These are phyloP conservation scores for Gryllus longicercus DNA, from an alignment of 2,888 invertebrate genomes.

Conservation along the genomic window DNA sequence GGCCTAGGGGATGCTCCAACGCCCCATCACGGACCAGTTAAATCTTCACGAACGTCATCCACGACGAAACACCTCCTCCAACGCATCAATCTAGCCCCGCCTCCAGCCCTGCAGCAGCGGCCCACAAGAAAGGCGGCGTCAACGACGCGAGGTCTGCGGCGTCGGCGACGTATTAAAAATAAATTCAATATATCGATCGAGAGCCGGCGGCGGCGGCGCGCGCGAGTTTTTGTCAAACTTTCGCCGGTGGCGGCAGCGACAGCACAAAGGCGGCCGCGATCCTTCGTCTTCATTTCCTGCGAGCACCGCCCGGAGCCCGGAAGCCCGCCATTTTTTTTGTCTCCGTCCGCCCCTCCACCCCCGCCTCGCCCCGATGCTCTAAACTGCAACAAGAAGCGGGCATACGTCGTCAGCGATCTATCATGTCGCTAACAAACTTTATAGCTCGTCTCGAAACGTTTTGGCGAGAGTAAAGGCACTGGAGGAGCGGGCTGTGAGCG, in stretches of 20 bases:
- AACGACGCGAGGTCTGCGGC: background rate
- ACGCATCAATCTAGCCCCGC: no score
- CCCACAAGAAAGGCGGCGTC: background rate
- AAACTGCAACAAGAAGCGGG: conserved; percentile 3
- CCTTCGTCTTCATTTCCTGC: conserved; percentile 17
- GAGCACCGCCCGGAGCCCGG: background rate
- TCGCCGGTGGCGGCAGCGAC: background rate
- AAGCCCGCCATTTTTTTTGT: background rate
- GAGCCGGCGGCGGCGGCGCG: background rate
- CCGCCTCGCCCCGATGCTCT: background rate
- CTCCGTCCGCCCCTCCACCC: background rate
- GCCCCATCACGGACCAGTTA: no score
- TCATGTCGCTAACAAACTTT: conserved; percentile 17
- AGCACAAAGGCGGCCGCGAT: background rate
- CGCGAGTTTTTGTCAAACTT: background rate
- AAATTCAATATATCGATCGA: background rate
- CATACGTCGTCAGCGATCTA: conserved; percentile 8
- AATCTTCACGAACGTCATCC: no score
- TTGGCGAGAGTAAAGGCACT: background rate
- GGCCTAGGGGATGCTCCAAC: no score
- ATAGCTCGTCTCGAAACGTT: conserved; percentile 17
- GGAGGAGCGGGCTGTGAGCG: background rate
- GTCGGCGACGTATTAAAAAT: background rate
- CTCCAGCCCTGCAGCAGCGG: no score
- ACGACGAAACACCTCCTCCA: no score